Base-by-base conservation (phyloP, 2,113 vertebrate genomes). In the Lepus timidus region DNA sequence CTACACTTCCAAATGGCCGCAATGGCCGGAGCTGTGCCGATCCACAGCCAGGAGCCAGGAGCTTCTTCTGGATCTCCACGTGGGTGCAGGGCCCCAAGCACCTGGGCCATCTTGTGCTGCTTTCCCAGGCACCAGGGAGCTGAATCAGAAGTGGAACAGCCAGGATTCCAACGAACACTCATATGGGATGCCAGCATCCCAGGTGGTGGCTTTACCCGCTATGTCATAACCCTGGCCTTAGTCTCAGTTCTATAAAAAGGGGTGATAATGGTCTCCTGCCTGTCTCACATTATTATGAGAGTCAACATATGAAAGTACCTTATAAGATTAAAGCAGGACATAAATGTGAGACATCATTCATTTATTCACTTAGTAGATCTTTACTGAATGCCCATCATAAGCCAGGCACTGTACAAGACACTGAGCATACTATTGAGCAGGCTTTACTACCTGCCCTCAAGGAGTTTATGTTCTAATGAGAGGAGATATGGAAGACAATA, bases 221-320 rank as follows among this genome's bases (percentile, higher is more conserved):
- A 7, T 44, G 44, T 7, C 44, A 44, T 44, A 44, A 58, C 86
- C 81, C 39, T 85, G 58, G 79, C 74, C 65, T 52, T 87, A 70
- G 62, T 91, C 75, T 93, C 36, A 85, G 11, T 71, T 75, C 23
- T 75, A 6, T 73, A 88, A 84, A 87, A 64, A 82, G 1, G 39
- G 25, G n/a, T 58, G 19, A 36, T 71, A 49, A 64, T 73, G 20
- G 76, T 17, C 74, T 95, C 62, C 55, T 96, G 9, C 61, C 65
- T 85, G 39, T 67, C 76, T 67, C 39, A 31, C 64, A 90, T 29
- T 88, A 58, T 76, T 25, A 33, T 58, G 23, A 90, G 7, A 90
- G 49, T 87, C 31, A 16, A 94, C 44, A 68, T 39, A 93, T 19
- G 31, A 92, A 91, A 94, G 13, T 82, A 67, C 70, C 90, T 84